phyloP scores from a whole-genome alignment of 2,113 vertebrate species.

The Mus spicilegus region DNA sequence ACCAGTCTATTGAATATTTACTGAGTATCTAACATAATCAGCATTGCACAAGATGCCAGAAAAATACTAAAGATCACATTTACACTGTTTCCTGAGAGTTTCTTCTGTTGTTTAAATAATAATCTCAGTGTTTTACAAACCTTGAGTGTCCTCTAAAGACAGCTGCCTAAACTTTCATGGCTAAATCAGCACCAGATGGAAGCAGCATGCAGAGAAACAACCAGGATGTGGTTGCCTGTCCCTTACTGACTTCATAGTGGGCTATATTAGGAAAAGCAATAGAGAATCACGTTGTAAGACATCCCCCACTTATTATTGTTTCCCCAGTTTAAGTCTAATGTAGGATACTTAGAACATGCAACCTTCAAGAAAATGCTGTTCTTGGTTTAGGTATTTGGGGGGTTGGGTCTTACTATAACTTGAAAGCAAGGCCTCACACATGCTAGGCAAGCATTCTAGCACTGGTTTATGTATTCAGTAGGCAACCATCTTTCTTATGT shows the following conservation, averaged over 20 bases:
- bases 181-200: neutral
- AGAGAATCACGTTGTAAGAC: accelerated
- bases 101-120: constrained; percentile 26
- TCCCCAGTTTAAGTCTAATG: neutral
- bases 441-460: neutral
- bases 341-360: neutral
- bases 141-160: neutral
- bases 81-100: neutral
- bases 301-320: neutral
- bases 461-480: too few species aligned
- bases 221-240: neutral
- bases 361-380: neutral
- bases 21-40: neutral
- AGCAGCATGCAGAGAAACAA: neutral
- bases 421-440: neutral
- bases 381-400: too few species aligned
- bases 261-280: neutral
- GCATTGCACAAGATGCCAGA: neutral
- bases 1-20: neutral
- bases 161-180: neutral
- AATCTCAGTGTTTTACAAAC: constrained; percentile 26
- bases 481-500: neutral
- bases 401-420: neutral
- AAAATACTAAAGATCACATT: neutral
- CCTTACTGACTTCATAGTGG: neutral